Base-by-base conservation (phyloP, 2,113 vertebrate species). In the Alaudala cheleensis region DNA sequence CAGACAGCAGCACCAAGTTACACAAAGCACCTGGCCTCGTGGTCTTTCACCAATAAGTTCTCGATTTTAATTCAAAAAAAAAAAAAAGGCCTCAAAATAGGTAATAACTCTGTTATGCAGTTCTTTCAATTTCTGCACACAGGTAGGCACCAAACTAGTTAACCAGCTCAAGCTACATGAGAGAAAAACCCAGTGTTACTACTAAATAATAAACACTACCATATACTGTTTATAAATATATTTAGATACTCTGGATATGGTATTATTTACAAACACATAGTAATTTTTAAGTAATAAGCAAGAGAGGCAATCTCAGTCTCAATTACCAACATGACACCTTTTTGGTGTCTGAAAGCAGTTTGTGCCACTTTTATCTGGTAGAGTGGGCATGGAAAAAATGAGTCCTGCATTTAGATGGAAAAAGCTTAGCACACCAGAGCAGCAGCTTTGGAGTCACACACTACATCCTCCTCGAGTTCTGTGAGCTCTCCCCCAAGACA, bases 371-470 rank as follows among this genome's bases (percentile, higher is more conserved):
- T 45, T 21, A 60, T 39, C n/a, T 87, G 60, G 51, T 54, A 40
- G 22, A 57, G 33, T 3, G 14, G 60, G 40, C 22, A 57, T 0
- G 2, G 26, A 44, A 81, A 83, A 92, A 47, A 1, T 0, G 0
- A 76, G 22, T 16, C 58, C 49, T 51, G 18, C 25, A 70, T 11
- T 28, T 29, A 49, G 31, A 39, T 19, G 18, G 66, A 72, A 88
- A 86, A 72, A 44, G 10, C 69, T 39, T 9, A 4, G 54, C n/a
- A 45, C 24, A 84, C 11, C 60, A 81, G 20, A 71, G 40, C n/a
- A 50, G 66, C 37, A 83, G 84, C 60, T 90, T 44, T 44, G 6
- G 22, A 93, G 77, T 24, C 47, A 33, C 13, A 17, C 0, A 0
- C 21, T 28, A 56, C 74, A 82, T 56, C 29, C 17, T 85, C 70